A percentile compares a stretch with the other conserved stretches of the same genome.
Evolutionary conservation across 2,888 invertebrate genomes (phyloP).

Genomic region (Physocephala rufipes): DNA sequence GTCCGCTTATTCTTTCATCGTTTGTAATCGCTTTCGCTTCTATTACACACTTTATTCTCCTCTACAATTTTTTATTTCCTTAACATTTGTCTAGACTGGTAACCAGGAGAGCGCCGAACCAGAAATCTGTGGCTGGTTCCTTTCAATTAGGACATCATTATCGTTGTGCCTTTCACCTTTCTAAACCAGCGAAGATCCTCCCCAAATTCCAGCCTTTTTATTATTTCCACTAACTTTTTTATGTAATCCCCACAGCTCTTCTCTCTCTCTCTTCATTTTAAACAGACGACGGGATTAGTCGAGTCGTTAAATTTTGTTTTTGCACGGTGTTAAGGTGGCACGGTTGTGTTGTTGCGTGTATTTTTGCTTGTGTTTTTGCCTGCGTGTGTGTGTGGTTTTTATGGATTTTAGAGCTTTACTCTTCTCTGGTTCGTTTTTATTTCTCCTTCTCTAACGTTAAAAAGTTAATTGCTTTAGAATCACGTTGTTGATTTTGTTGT

Average conservation of each 20-base stretch:
- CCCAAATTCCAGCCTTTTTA: too few species aligned
- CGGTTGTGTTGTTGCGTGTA: neutral
- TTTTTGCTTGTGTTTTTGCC: neutral
- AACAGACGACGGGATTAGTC: too few species aligned
- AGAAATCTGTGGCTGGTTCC: too few species aligned
- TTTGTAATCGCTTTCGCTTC: too few species aligned
- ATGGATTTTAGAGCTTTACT: neutral
- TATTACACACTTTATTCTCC: too few species aligned
- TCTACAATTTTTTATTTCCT: too few species aligned
- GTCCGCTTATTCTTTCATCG: too few species aligned
- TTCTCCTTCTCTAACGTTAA: neutral
- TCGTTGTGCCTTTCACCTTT: neutral
- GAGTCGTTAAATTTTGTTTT: neutral
- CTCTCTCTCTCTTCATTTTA: neutral
- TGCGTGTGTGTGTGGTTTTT: constrained; percentile 1
- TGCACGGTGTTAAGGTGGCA: neutral
- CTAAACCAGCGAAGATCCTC: too few species aligned
- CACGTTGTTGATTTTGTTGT: neutral
- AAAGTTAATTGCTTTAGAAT: neutral
- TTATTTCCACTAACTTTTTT: neutral
- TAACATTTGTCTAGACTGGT: too few species aligned
- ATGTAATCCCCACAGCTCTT: neutral
- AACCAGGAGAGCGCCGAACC: too few species aligned
- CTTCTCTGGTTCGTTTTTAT: constrained; percentile 10
- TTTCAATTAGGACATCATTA: too few species aligned